These are phyloP conservation scores for Sturmia bella DNA, from an alignment of 2,888 invertebrate species.

Conservation along the genomic window DNA sequence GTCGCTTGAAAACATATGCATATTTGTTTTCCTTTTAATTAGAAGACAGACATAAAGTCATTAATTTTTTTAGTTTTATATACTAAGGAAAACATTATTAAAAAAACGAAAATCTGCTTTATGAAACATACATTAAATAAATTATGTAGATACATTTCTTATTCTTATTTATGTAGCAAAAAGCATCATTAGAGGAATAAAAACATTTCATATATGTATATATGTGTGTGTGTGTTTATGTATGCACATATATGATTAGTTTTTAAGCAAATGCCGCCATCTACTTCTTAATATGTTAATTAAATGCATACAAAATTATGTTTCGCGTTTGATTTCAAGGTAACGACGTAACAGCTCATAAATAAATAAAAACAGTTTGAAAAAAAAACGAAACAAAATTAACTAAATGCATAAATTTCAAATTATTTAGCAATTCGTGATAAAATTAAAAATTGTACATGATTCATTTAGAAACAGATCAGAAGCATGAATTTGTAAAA, in stretches of 20 bases:
- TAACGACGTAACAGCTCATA: slow-evolving; percentile 38
- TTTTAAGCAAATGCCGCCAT: slow-evolving; percentile 16
- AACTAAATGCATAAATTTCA: slow-evolving; percentile 38
- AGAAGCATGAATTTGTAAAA: background rate
- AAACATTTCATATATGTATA: too few species aligned
- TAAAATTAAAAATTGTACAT: slow-evolving; percentile 31
- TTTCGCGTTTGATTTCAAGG: slow-evolving; percentile 31
- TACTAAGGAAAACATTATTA: background rate
- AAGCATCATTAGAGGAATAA: slow-evolving; percentile 17
- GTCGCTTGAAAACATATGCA: slow-evolving; percentile 1
- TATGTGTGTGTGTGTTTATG: too few species aligned
- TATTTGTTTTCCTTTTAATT: slow-evolving; percentile 28
- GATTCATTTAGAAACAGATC: slow-evolving; percentile 5
- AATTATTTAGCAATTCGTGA: slow-evolving; percentile 1
- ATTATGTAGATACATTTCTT: background rate
- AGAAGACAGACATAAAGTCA: background rate
- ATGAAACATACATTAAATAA: background rate
- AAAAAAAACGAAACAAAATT: background rate
- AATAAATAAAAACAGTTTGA: background rate
- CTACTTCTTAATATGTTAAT: background rate
- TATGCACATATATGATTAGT: background rate
- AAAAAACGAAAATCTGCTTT: background rate
- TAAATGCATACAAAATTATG: background rate
- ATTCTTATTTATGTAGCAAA: slow-evolving; percentile 33
- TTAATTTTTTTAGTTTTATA: background rate